Evolutionary conservation across 2,113 vertebrate species (phyloP).

Genomic region (Leuciscus idus): DNA sequence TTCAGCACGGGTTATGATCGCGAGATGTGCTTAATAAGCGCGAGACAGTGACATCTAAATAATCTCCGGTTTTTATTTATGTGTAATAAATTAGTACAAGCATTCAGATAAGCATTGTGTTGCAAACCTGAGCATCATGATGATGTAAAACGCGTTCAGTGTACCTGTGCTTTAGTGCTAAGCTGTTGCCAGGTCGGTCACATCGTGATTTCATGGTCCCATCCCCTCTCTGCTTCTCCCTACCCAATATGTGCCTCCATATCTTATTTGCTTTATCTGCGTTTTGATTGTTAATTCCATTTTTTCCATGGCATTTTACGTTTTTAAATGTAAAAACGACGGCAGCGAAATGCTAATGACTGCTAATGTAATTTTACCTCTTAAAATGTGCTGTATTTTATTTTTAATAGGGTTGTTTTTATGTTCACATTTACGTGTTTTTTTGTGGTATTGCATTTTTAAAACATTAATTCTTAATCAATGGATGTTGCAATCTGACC

Average conservation of each 20-base stretch:
- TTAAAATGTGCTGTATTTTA: not conserved
- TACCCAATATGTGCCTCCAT: not conserved
- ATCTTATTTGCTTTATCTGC: not conserved
- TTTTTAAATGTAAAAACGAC: not conserved
- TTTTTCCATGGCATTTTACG: not conserved
- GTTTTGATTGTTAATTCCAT: not conserved
- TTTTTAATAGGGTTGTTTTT: not conserved
- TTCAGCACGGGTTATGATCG: constrained; percentile 30
- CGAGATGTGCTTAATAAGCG: constrained; percentile 25
- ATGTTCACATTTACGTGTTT: not conserved
- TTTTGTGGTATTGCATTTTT: not conserved
- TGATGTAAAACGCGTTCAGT: constrained; percentile 7
- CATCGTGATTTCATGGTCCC: constrained; percentile 37
- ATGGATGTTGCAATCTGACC: not conserved
- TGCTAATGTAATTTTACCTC: not conserved
- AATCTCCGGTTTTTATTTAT: not conserved
- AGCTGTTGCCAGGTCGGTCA: constrained; percentile 38
- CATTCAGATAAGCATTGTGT: not conserved
- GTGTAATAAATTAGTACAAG: not conserved
- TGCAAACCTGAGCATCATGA: constrained; percentile 8
- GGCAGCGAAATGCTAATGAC: constrained; percentile 1
- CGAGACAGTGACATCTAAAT: constrained; percentile 25
- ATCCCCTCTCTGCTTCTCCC: constrained; percentile 8
- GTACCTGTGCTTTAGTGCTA: constrained; percentile 20
- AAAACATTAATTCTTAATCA: not conserved